These are phyloP conservation scores for Gryon sp. DNA, from an alignment of 1,140 invertebrate species.

Conservation along the genomic window DNA sequence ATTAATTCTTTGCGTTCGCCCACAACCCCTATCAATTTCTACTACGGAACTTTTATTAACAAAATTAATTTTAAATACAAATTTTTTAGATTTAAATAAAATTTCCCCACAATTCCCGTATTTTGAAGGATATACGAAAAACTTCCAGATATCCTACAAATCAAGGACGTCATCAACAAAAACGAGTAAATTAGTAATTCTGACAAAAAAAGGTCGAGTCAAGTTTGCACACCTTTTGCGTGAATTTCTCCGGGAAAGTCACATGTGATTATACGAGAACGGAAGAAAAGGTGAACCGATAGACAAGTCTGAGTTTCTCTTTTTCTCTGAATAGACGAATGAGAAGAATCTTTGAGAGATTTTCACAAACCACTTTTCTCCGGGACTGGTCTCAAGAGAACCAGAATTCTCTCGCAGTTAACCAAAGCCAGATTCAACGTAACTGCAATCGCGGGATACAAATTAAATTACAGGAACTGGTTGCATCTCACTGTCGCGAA, in stretches of 20 bases:
- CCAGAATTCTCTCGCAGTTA: conserved; percentile 61
- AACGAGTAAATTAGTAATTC: too few relatives aligned
- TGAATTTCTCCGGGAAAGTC: conserved; percentile 42
- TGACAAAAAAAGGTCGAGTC: too few relatives aligned
- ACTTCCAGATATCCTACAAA: too few relatives aligned
- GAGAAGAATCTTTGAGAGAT: conserved; percentile 59
- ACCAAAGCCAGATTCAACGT: conserved; percentile 51
- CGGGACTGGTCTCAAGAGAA: conserved; percentile 65
- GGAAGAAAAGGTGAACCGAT: conserved; percentile 18
- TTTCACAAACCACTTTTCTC: conserved; percentile 75
- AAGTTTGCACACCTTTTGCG: conserved; percentile 2
- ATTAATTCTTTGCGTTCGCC: too few relatives aligned
- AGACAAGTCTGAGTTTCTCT: conserved; percentile 42
- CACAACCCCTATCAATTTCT: too few relatives aligned
- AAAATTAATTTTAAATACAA: too few relatives aligned
- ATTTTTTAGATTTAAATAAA: too few relatives aligned
- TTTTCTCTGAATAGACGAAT: conserved; percentile 35
- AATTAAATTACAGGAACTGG: conserved; percentile 38
- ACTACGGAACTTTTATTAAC: too few relatives aligned
- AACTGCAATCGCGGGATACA: conserved; percentile 16
- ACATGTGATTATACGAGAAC: conserved; percentile 16
- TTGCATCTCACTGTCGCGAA: conserved; percentile 8
- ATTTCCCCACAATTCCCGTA: too few relatives aligned
- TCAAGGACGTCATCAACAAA: too few relatives aligned
- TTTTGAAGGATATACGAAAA: too few relatives aligned